Evolutionary conservation across 2,113 vertebrate species (phyloP).

Genomic region (Indicator indicator): DNA sequence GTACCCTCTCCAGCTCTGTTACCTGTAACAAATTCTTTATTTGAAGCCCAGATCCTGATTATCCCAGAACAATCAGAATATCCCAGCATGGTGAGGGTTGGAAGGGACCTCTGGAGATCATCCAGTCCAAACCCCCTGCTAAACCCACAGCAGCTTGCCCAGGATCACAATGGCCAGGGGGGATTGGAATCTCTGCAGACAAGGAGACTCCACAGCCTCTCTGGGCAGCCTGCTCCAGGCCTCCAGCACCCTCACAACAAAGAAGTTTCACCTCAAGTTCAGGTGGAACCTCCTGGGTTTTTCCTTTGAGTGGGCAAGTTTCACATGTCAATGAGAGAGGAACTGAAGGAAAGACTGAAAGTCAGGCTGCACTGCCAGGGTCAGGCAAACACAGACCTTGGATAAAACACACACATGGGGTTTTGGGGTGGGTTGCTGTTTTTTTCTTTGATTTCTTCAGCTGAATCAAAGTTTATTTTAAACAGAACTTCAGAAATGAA

Average conservation of each 20-base stretch:
- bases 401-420: rapidly evolving
- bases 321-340: background rate
- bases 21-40: background rate
- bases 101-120: no score
- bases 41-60: background rate
- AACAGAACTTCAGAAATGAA: background rate
- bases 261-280: no score
- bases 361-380: background rate
- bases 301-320: background rate
- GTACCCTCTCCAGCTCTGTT: background rate
- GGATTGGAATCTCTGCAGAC: no score
- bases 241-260: no score
- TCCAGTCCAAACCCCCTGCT: no score
- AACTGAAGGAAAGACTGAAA: background rate
- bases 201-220: no score
- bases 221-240: no score
- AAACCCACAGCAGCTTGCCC: no score
- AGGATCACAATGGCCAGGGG: no score
- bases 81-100: no score
- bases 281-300: no score
- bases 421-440: background rate
- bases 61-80: background rate
- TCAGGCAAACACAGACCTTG: background rate
- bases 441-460: background rate
- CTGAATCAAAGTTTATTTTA: background rate